These are phyloP conservation scores for Phaedon cochleariae DNA, from an alignment of 2,888 invertebrate species.

Conservation along the genomic window DNA sequence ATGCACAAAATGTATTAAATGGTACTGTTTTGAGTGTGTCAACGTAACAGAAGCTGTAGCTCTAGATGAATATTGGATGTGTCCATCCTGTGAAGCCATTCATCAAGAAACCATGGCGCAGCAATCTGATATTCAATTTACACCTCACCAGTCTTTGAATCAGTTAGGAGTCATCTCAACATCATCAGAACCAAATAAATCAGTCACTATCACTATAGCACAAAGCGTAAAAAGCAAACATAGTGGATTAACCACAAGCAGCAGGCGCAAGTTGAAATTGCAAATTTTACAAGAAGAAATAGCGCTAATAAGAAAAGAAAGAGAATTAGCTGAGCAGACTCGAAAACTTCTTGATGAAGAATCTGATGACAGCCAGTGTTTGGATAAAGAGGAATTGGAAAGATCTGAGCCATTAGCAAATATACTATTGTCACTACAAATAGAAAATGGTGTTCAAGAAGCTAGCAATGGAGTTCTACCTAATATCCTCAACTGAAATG, in stretches of 20 bases:
- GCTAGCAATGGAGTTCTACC: not conserved
- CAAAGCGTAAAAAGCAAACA: not conserved
- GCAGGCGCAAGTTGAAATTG: not conserved
- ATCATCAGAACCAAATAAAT: too few species aligned
- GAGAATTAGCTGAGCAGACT: conserved; percentile 3
- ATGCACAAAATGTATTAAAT: conserved; percentile 15
- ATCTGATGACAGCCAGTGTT: conserved; percentile 1
- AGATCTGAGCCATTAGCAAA: conserved; percentile 7
- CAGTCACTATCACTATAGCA: not conserved
- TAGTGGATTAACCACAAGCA: not conserved
- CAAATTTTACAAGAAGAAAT: conserved; percentile 3
- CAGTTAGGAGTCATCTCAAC: too few species aligned
- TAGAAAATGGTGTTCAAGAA: not conserved
- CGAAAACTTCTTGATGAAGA: conserved; percentile 4
- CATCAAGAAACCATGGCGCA: not conserved
- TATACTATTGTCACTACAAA: conserved; percentile 9
- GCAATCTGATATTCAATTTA: too few species aligned
- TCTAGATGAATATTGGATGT: conserved; percentile 11
- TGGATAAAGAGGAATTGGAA: not conserved
- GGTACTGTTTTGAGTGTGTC: conserved; percentile 19
- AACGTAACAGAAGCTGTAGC: conserved; percentile 8
- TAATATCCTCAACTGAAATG: too few species aligned
- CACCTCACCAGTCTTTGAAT: too few species aligned
- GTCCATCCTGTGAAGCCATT: conserved; percentile 3
- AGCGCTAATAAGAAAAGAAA: conserved; percentile 10